A percentile compares a stretch with the other conserved stretches of the same genome.
Conservation (phyloP, 2,797 vertebrate species). For the Menidia menidia region DNA sequence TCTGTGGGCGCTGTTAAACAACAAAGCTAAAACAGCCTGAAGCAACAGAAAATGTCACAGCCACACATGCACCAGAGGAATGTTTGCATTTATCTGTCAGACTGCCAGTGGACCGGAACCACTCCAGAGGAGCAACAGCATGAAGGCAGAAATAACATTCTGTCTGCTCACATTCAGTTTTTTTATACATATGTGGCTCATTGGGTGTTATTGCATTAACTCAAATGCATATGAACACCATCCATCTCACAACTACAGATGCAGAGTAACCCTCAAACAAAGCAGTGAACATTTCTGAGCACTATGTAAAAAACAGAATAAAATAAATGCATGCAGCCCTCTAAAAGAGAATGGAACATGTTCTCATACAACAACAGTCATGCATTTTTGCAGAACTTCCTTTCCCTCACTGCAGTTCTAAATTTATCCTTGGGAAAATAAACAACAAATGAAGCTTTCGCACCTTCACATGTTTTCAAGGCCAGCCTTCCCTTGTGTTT, state of each 20-base stretch:
- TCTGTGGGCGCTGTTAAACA: conserved; percentile 18
- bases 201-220: not conserved
- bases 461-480: conserved; percentile 37
- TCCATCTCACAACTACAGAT: not conserved
- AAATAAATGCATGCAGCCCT: no score
- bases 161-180: conserved; percentile 5
- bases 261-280: not conserved
- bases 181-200: not conserved
- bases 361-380: not conserved
- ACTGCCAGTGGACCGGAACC: not conserved
- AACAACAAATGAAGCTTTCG: conserved; percentile 32
- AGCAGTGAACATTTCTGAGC: not conserved
- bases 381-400: conserved; percentile 8
- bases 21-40: conserved; percentile 14
- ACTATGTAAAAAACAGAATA: no score
- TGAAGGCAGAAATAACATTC: not conserved
- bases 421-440: not conserved
- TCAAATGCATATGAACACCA: not conserved
- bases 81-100: not conserved
- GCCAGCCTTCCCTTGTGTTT: conserved; percentile 17
- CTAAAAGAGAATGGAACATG: not conserved
- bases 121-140: conserved; percentile 8
- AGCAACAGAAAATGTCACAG: conserved; percentile 6
- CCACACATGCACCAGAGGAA: not conserved
- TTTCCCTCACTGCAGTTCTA: not conserved